A percentile compares a stretch with the other conserved stretches of the same genome.
Evolutionary conservation across 2,797 vertebrate species (phyloP).

Genomic region (Phyllotis vaccarum): DNA sequence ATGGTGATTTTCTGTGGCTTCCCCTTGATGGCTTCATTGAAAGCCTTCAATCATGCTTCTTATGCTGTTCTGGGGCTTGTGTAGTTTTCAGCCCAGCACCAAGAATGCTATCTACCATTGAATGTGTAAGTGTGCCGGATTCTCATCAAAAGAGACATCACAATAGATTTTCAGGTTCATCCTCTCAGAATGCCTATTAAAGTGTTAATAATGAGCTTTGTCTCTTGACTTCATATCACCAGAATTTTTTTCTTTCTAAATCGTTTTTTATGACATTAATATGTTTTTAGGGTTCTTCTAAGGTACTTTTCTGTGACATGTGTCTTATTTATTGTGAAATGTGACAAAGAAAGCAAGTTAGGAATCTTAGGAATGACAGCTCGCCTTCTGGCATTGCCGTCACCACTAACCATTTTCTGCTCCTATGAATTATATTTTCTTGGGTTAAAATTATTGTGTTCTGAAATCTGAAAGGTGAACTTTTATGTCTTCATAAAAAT

Average conservation of each 20-base stretch:
- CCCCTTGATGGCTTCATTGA: not conserved
- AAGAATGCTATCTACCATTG: conserved; percentile 37
- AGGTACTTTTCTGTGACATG: not conserved
- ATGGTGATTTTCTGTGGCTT: not conserved
- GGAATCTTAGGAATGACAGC: conserved; percentile 9
- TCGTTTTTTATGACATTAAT: not conserved
- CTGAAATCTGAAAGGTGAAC: not conserved
- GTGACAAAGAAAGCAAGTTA: not conserved
- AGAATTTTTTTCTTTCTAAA: conserved; percentile 50
- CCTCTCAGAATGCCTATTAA: conserved; percentile 63
- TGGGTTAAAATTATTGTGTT: not conserved
- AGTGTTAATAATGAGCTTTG: conserved; percentile 46
- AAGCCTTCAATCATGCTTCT: conserved; percentile 37
- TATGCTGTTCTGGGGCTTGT: not conserved
- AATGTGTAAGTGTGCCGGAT: not conserved
- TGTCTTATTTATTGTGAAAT: conserved; percentile 25
- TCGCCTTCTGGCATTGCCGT: not conserved
- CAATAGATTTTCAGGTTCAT: not conserved
- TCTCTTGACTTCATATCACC: conserved; percentile 45
- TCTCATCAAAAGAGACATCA: conserved; percentile 41
- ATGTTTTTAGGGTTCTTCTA: conserved; percentile 3
- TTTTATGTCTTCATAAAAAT: conserved; percentile 17
- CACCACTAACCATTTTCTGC: not conserved
- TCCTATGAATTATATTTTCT: not conserved
- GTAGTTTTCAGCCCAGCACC: conserved; percentile 10